Evolutionary conservation across 2,888 invertebrate genomes (phyloP), one percentile per base, ranked within the genome.

Genomic region (Anarsia innoxiella): DNA sequence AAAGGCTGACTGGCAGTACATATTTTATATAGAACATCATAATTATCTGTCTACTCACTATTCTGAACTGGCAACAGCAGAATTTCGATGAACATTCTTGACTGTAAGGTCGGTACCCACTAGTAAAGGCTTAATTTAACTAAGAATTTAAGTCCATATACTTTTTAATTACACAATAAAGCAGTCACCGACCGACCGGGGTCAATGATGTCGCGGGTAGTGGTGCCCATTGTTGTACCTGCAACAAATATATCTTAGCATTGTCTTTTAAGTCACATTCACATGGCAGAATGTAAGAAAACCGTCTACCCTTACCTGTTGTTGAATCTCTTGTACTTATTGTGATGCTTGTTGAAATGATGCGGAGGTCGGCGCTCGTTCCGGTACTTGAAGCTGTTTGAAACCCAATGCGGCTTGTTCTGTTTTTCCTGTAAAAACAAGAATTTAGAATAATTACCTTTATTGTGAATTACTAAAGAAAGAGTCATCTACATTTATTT

Each of bases 171-270:
- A 71, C 70, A 72, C 62, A 53, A 54, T n/a, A n/a, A n/a, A 50
- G 47, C 49, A 51, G 49, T 47, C 59, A 51, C 59, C 42, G 46
- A 42, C 46, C 37, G 48, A 59, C 76, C 66, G 45, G 64, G 69
- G 84, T 84, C 84, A 84, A 72, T 79, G 83, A 54, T 80, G 84
- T 45, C 84, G 53, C 3, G 74, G 67, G 56, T 83, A 84, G 55
- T 82, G 73, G 47, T 79, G 76, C 0, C 74, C 73, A 46, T 70
- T 78, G 53, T 58, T 72, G 66, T 83, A 83, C 53, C 84, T 84
- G n/a, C 2, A 11, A 19, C 12, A 19, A 19, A 35, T 4, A 35
- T 19, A 19, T 3, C 19, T 19, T 19, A n/a, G n/a, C n/a, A n/a
- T n/a, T n/a, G n/a, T n/a, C n/a, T n/a, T n/a, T n/a, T n/a, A n/a